A percentile compares a stretch with the other conserved stretches of the same genome.
These are phyloP conservation scores for Lepisosteus oculatus DNA, from an alignment of 2,113 vertebrate species.

Conservation along the genomic window DNA sequence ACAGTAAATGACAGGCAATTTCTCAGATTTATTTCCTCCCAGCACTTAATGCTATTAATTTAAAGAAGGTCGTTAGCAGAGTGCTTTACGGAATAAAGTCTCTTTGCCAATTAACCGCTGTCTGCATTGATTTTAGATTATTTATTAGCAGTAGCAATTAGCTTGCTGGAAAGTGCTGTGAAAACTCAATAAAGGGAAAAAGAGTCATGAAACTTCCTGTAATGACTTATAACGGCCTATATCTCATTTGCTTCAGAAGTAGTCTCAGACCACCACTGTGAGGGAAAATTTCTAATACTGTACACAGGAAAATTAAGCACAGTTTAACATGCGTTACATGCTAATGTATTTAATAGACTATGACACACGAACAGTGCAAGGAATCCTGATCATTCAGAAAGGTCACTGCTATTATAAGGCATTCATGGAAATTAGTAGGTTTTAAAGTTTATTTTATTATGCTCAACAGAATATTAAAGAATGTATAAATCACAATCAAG, in stretches of 20 bases:
- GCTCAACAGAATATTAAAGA: slow-evolving; percentile 14
- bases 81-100: slow-evolving; percentile 90
- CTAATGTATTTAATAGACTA: slow-evolving; percentile 11
- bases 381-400: neutral
- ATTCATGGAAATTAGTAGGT: slow-evolving; percentile 12
- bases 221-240: slow-evolving; percentile 59
- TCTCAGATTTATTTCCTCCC: slow-evolving; percentile 97
- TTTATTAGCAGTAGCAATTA: slow-evolving; percentile 87
- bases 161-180: slow-evolving; percentile 71
- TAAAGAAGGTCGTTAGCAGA: slow-evolving; percentile 91
- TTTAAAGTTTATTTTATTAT: slow-evolving; percentile 21
- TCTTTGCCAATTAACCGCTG: slow-evolving; percentile 87
- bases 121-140: slow-evolving; percentile 88
- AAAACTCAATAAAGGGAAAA: slow-evolving; percentile 70
- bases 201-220: slow-evolving; percentile 67
- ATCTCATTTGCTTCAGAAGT: slow-evolving; percentile 30
- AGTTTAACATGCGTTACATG: slow-evolving; percentile 21
- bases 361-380: neutral
- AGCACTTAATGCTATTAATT: slow-evolving; percentile 96
- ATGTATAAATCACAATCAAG: neutral
- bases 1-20: slow-evolving; percentile 99
- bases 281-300: slow-evolving; percentile 19
- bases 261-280: slow-evolving; percentile 16
- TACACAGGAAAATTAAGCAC: slow-evolving; percentile 20
- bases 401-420: slow-evolving; percentile 5